Percentiles rank a stretch among this genome's conserved stretches.
Evolutionary conservation across 2,113 vertebrate species (phyloP).

Genomic region (Cercocebus atys): DNA sequence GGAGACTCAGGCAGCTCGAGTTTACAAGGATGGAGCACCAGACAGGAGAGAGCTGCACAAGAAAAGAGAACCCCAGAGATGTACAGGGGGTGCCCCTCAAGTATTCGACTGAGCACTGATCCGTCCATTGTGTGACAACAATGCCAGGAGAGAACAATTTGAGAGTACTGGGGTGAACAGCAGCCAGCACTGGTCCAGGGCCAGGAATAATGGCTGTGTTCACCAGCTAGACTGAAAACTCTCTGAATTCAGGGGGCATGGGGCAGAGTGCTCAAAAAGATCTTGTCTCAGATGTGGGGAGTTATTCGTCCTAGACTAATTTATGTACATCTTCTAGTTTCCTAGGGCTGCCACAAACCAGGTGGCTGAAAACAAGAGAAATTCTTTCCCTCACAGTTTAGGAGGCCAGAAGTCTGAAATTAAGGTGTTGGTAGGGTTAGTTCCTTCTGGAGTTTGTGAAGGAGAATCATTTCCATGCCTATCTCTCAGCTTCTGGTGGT

Average conservation of each 20-base stretch:
- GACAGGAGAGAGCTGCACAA: not conserved
- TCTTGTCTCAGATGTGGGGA: not conserved
- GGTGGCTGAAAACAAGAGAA: not conserved
- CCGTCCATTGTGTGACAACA: not conserved
- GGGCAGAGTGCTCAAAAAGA: not conserved
- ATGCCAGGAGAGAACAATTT: not conserved
- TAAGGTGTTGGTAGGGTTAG: not conserved
- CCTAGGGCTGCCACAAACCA: not conserved
- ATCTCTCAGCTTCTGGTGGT: not conserved
- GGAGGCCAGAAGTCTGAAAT: not conserved
- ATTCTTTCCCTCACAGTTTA: not conserved
- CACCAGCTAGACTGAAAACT: not conserved
- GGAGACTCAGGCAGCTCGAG: not conserved
- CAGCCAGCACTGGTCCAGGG: not conserved
- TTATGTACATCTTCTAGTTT: not conserved
- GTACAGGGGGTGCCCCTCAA: not conserved
- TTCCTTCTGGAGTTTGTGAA: not conserved
- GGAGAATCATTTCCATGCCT: not conserved
- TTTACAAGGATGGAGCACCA: not conserved
- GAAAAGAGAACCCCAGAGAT: not conserved
- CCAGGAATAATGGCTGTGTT: not conserved
- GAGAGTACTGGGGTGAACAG: not conserved
- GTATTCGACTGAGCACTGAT: not conserved
- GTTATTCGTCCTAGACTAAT: not conserved
- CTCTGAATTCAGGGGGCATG: not conserved